Percentiles rank a stretch among this genome's conserved stretches.
These are phyloP conservation scores for Dermolepida albohirtum DNA, from an alignment of 2,888 invertebrate species.

Conservation along the genomic window DNA sequence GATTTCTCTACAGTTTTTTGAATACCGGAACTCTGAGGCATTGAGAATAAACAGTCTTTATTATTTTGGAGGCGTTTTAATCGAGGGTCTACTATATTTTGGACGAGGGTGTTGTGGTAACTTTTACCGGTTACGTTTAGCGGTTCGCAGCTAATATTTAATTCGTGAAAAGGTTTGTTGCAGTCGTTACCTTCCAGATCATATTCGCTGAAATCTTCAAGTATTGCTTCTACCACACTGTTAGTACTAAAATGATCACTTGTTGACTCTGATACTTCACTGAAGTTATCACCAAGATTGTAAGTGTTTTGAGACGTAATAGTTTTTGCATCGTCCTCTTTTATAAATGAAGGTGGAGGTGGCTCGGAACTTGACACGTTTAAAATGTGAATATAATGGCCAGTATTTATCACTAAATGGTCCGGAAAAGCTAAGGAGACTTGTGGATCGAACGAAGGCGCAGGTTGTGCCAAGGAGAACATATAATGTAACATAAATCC, in stretches of 20 bases:
- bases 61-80: conserved; percentile 60
- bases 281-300: conserved; percentile 58
- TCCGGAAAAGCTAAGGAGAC: conserved; percentile 63
- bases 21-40: conserved; percentile 58
- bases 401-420: conserved; percentile 64
- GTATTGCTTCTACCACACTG: conserved; percentile 63
- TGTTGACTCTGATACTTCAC: conserved; percentile 62
- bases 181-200: conserved; percentile 64
- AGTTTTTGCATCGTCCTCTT: conserved; percentile 54
- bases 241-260: conserved; percentile 60
- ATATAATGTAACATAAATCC: conserved; percentile 93
- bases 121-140: conserved; percentile 65
- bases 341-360: conserved; percentile 50
- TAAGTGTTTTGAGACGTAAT: conserved; percentile 46
- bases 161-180: conserved; percentile 65
- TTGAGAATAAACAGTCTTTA: conserved; percentile 62
- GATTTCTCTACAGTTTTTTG: conserved; percentile 55
- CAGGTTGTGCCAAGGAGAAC: conserved; percentile 84
- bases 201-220: conserved; percentile 65
- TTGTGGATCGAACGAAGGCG: conserved; percentile 69
- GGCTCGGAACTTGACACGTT: conserved; percentile 61
- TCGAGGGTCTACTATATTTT: conserved; percentile 63
- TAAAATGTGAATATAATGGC: conserved; percentile 64
- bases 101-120: conserved; percentile 63
- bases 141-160: conserved; percentile 65